phyloP scores from a whole-genome alignment of 2,888 invertebrate species.

The Nematopogon swammerdamellus region DNA sequence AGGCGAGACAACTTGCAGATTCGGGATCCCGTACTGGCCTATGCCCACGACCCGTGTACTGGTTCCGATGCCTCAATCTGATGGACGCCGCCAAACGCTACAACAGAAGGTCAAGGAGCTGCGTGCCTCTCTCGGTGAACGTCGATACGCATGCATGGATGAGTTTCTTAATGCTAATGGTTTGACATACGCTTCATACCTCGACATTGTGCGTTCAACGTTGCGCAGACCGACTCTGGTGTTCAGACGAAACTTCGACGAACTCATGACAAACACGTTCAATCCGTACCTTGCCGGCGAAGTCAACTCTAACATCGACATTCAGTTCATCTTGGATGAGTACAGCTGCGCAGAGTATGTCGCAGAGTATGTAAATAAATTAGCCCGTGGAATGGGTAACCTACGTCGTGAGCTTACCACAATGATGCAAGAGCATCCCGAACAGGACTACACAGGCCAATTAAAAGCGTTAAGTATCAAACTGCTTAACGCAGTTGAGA shows the following conservation, averaged over 20 bases:
- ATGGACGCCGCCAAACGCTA: conserved; percentile 13
- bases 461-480: conserved; percentile 18
- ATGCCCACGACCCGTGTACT: conserved; percentile 18
- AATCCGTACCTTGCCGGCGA: conserved; percentile 21
- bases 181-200: conserved; percentile 18
- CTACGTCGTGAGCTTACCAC: conserved; percentile 18
- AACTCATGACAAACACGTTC: conserved; percentile 24
- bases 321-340: conserved; percentile 20
- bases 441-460: conserved; percentile 19
- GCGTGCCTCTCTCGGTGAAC: conserved; percentile 15
- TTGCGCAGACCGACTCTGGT: conserved; percentile 13
- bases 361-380: conserved; percentile 6
- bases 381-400: conserved; percentile 17
- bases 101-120: conserved; percentile 19
- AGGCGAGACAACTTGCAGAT: conserved; percentile 19
- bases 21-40: conserved; percentile 22
- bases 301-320: conserved; percentile 18
- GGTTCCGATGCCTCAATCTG: conserved; percentile 19
- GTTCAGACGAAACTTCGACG: conserved; percentile 18
- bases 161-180: conserved; percentile 17
- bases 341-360: conserved; percentile 17
- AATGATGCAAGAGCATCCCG: conserved; percentile 21
- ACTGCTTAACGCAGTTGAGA: conserved; percentile 22
- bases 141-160: conserved; percentile 18
- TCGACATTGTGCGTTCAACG: conserved; percentile 18